A percentile compares a stretch with the other conserved stretches of the same genome.
Evolutionary conservation across 2,113 vertebrate genomes (phyloP).

Genomic region (Leptosomus discolor): DNA sequence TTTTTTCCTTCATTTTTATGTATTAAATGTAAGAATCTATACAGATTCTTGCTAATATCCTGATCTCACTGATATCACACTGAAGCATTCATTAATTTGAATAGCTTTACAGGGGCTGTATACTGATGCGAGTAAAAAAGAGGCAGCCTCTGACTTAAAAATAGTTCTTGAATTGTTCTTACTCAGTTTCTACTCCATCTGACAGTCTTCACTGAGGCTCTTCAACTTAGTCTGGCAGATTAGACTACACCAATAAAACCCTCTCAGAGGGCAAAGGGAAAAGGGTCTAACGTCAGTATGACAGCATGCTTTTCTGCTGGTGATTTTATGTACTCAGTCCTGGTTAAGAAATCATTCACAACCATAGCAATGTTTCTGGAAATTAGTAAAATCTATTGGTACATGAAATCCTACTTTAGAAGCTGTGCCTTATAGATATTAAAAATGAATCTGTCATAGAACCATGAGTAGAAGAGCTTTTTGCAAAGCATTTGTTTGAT

Average conservation of each 20-base stretch:
- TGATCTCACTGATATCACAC: background rate
- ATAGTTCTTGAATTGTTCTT: background rate
- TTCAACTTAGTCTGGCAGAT: background rate
- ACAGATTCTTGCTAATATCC: background rate
- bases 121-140: background rate
- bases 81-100: background rate
- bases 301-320: background rate
- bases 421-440: background rate
- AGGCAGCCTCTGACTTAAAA: background rate
- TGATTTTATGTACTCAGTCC: background rate
- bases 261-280: background rate
- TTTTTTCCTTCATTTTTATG: background rate
- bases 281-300: background rate
- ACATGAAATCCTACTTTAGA: constrained; percentile 26
- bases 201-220: background rate
- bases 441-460: constrained; percentile 57
- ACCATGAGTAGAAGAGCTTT: background rate
- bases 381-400: constrained; percentile 34
- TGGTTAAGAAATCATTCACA: background rate
- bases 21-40: background rate
- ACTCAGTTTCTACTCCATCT: background rate
- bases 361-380: background rate
- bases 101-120: background rate
- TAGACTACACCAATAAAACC: background rate
- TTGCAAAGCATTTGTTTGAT: constrained; percentile 47